A percentile compares a stretch with the other conserved stretches of the same genome.
Evolutionary conservation across 2,888 invertebrate species (phyloP).

Genomic region (Arctia plantaginis): DNA sequence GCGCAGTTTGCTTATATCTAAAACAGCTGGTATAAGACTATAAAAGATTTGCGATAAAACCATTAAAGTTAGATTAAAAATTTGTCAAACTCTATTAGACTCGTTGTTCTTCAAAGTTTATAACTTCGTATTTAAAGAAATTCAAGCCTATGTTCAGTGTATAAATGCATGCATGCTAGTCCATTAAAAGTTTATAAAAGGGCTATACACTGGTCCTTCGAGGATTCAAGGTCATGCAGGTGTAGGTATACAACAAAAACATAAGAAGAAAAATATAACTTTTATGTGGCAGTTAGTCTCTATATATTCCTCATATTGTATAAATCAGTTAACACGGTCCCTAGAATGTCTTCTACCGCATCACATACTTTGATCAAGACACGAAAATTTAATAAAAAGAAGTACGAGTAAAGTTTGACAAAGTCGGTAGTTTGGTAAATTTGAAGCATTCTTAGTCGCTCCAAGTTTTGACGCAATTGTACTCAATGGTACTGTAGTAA

Average conservation of each 20-base stretch:
- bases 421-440: constrained; percentile 12
- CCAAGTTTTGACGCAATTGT: constrained; percentile 9
- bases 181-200: too few relatives aligned
- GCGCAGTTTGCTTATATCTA: not conserved
- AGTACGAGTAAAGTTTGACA: constrained; percentile 7
- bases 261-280: not conserved
- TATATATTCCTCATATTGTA: not conserved
- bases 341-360: not conserved
- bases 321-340: not conserved
- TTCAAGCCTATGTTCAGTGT: not conserved
- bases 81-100: not conserved
- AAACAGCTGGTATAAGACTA: not conserved
- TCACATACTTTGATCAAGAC: constrained; percentile 13
- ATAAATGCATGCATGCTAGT: too few relatives aligned
- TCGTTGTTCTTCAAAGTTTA: not conserved
- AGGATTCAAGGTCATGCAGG: not conserved
- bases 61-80: not conserved
- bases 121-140: not conserved
- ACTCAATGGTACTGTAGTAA: not conserved
- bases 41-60: not conserved
- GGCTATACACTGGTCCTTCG: too few relatives aligned
- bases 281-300: not conserved
- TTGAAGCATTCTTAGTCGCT: constrained; percentile 10
- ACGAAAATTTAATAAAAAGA: constrained; percentile 16
- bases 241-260: not conserved